Percentiles rank a stretch among this genome's conserved stretches.
Conservation (phyloP, 2,797 vertebrate species). For the Myiotriccus ornatus region DNA sequence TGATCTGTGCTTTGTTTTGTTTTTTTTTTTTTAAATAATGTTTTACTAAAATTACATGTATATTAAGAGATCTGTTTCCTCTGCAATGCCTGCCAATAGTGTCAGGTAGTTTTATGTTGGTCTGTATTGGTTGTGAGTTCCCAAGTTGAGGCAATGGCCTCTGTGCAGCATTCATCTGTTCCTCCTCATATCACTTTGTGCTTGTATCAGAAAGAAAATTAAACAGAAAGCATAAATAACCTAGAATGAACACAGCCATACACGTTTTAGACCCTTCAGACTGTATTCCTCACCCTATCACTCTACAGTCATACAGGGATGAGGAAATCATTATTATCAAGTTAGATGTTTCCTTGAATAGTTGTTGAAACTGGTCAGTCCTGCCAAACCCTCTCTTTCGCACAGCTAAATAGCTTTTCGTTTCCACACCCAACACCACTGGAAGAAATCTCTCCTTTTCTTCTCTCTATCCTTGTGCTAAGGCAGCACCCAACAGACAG, state of each 20-base stretch:
- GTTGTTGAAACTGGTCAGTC: neutral
- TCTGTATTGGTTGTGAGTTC: neutral
- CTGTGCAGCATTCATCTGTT: neutral
- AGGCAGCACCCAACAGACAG: neutral
- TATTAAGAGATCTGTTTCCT: neutral
- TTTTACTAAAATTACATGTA: neutral
- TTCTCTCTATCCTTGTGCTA: neutral
- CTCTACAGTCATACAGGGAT: neutral
- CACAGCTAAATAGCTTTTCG: neutral
- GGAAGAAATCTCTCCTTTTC: neutral
- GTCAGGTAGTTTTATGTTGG: neutral
- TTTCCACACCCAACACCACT: neutral
- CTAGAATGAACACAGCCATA: neutral
- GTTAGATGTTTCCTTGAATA: neutral
- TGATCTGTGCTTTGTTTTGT: neutral
- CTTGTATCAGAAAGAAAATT: neutral
- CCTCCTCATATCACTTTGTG: neutral
- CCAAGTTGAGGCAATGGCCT: neutral
- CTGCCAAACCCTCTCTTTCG: neutral
- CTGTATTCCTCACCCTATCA: neutral
- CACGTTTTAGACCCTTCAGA: neutral
- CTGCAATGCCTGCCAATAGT: neutral
- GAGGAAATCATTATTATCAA: neutral
- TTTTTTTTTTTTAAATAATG: neutral
- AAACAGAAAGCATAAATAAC: neutral